phyloP scores from a whole-genome alignment of 2,797 vertebrate species.

The Eutrigla gurnardus region DNA sequence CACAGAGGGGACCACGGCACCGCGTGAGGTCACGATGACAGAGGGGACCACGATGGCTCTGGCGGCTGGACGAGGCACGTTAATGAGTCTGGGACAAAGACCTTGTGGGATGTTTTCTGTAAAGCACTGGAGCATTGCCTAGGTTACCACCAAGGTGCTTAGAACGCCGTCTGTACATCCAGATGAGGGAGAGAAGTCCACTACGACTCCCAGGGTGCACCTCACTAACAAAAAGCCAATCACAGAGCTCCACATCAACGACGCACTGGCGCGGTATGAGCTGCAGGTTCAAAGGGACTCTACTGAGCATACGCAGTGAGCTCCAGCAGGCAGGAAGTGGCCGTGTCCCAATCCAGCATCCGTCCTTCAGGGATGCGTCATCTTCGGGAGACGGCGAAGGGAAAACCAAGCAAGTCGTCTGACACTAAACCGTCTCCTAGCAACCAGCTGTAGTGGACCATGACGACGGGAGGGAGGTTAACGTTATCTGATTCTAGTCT shows the following conservation, averaged over 20 bases:
- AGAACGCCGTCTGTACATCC: background rate
- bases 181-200: background rate
- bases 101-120: background rate
- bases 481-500: too few species aligned
- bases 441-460: too few species aligned
- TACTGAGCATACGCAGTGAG: background rate
- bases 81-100: background rate
- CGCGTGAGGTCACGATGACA: too few species aligned
- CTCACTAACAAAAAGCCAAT: constrained; percentile 1
- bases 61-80: constrained; percentile 38
- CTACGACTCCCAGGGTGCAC: constrained; percentile 8
- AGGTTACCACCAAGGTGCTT: background rate
- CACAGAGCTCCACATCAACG: background rate
- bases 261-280: background rate
- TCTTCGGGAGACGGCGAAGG: too few species aligned
- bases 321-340: too few species aligned
- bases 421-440: too few species aligned
- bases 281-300: background rate
- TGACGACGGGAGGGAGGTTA: too few species aligned
- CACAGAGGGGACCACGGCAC: too few species aligned
- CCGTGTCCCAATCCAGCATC: too few species aligned
- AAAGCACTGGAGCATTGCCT: constrained; percentile 22
- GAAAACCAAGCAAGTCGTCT: too few species aligned
- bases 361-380: too few species aligned
- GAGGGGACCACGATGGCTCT: too few species aligned